Base-by-base conservation (phyloP, 2,797 vertebrate species). In the Cichlasoma orientale region DNA sequence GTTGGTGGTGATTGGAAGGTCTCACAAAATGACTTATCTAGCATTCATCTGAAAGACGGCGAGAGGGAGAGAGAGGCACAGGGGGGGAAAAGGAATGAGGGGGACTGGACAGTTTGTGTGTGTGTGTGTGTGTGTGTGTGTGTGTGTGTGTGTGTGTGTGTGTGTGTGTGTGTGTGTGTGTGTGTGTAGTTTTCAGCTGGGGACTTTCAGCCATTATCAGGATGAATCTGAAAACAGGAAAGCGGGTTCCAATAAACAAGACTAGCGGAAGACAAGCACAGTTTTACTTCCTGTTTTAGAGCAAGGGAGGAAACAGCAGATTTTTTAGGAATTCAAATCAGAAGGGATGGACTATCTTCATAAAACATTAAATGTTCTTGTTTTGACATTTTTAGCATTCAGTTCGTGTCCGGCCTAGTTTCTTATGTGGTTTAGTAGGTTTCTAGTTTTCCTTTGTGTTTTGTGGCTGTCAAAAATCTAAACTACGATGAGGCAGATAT, bases 171-270 rank as follows among this genome's bases (percentile, higher is more conserved):
- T 75, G 57, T 82, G 54, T 76, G 68, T 80, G 61, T 86, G 59
- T 61, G 63, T 80, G 71, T 69, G 79, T 21, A 56, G 83, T 23
- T 55, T 88, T 88, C 82, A 82, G 83, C 83, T 88, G 86, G 88
- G 91, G 89, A 88, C 79, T 93, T 93, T 87, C 75, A 77, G 88
- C 82, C 80, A 85, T 85, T 94, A 95, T 95, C 94, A 75, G 93
- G 87, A 91, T 86, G 87, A 93, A 95, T 95, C 95, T 93, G 90
- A 95, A 95, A 95, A 96, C 95, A 95, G 95, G 95, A 95, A 95
- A 92, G 90, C 90, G 85, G 74, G 89, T 91, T 94, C 88, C 91
- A 94, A 95, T 95, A 95, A 95, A 95, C 94, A 95, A 93, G 91
- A 90, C 80, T 58, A 90, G 83, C 85, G 94, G 91, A 94, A 93